These are phyloP conservation scores for Manis crassicaudata DNA, from an alignment of 2,797 vertebrate species.

Conservation along the genomic window DNA sequence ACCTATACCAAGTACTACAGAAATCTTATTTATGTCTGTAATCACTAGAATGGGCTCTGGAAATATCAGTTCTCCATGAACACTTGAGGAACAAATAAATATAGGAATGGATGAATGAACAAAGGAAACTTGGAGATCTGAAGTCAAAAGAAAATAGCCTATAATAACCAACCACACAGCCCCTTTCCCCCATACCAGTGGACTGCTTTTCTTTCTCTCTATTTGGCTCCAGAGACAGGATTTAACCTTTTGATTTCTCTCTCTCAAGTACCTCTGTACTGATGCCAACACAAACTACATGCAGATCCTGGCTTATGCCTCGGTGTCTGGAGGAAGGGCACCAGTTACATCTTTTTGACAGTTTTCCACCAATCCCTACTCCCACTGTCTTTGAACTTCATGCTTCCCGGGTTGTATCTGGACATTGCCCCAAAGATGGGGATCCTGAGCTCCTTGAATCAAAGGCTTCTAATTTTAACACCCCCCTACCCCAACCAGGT, in stretches of 20 bases:
- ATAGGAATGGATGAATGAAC: neutral
- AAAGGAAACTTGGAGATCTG: neutral
- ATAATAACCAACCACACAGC: neutral
- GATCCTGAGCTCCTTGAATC: neutral
- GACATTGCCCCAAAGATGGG: neutral
- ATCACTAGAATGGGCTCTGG: neutral
- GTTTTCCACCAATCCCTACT: slow-evolving; percentile 3
- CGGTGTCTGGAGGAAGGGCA: neutral
- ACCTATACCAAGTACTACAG: neutral
- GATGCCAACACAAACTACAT: neutral
- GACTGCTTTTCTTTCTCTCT: neutral
- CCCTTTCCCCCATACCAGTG: neutral
- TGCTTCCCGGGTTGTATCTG: neutral
- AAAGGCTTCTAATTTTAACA: slow-evolving; percentile 25
- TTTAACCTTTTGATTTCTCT: neutral
- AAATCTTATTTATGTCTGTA: neutral
- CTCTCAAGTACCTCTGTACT: neutral
- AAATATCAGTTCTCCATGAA: neutral
- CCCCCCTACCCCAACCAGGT: neutral
- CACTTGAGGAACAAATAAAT: neutral
- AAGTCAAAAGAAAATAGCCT: neutral
- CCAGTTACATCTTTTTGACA: neutral
- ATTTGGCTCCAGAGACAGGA: neutral
- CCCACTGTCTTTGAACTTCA: slow-evolving; percentile 5
- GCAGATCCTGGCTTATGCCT: neutral